Evolutionary conservation across 2,888 invertebrate genomes (phyloP).

Genomic region (Scotopteryx bipunctaria): DNA sequence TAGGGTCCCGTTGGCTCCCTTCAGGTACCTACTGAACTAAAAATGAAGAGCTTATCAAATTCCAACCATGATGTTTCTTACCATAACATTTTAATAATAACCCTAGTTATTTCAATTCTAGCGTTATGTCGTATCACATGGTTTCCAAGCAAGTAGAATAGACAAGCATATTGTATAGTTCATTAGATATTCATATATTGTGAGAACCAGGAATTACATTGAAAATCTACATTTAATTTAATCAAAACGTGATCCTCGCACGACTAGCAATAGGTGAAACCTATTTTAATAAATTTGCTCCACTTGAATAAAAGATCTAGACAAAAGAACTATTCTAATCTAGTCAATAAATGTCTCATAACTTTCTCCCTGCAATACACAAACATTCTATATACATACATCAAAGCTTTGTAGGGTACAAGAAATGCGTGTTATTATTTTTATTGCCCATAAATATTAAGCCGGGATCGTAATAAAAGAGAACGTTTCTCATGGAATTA

Average conservation of each 20-base stretch:
- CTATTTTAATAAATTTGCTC: slow-evolving; percentile 8
- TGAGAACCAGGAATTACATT: slow-evolving; percentile 10
- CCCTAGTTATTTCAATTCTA: background rate
- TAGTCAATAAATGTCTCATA: slow-evolving; percentile 30
- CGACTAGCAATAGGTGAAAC: background rate
- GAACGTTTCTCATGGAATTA: slow-evolving; percentile 24
- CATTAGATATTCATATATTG: slow-evolving; percentile 12
- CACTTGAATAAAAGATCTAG: slow-evolving; percentile 24
- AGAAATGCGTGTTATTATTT: slow-evolving; percentile 46
- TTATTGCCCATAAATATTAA: slow-evolving; percentile 42
- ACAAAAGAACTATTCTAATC: slow-evolving; percentile 20
- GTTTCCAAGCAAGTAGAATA: slow-evolving; percentile 5
- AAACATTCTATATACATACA: slow-evolving; percentile 35
- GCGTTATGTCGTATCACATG: no score
- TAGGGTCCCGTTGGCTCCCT: no score
- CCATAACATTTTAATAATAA: background rate
- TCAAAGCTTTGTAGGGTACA: slow-evolving; percentile 34
- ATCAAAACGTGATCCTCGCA: slow-evolving; percentile 7
- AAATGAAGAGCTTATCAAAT: background rate
- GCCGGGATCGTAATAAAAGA: slow-evolving; percentile 33
- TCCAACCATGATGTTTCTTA: background rate
- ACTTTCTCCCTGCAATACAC: slow-evolving; percentile 34
- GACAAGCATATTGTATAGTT: slow-evolving; percentile 1
- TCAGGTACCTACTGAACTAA: background rate
- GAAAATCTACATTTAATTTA: slow-evolving; percentile 6